These are phyloP conservation scores for Urophycis tenuis DNA, from an alignment of 2,797 vertebrate genomes.

Conservation along the genomic window DNA sequence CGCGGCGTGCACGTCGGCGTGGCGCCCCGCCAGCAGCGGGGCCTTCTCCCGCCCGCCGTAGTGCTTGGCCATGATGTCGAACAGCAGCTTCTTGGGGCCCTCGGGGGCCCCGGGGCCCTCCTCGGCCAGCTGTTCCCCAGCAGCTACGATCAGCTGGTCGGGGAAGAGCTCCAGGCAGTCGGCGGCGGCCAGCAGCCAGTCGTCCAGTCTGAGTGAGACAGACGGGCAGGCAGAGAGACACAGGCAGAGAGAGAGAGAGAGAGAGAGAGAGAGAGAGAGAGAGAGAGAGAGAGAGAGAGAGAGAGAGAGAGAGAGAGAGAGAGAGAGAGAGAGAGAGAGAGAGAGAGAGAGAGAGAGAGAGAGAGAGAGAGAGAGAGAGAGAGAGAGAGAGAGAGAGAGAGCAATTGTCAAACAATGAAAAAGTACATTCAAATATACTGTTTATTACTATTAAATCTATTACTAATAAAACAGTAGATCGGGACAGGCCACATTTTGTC, in stretches of 20 bases:
- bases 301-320: no score
- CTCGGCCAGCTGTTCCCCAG: constrained; percentile 73
- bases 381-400: no score
- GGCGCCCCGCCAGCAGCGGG: constrained; percentile 70
- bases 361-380: no score
- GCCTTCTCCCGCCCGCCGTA: constrained; percentile 75
- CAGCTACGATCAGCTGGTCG: constrained; percentile 76
- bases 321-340: no score
- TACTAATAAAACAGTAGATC: no score
- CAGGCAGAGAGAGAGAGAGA: no score
- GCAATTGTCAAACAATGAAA: no score
- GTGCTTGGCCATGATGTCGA: constrained; percentile 78
- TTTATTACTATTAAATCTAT: no score
- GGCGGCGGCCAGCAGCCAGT: constrained; percentile 74
- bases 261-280: background rate
- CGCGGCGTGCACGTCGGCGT: constrained; percentile 70
- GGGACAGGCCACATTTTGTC: no score
- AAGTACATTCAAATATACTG: no score
- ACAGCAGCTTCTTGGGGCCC: constrained; percentile 75
- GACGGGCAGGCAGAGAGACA: background rate
- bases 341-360: no score
- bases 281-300: no score
- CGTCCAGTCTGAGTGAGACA: constrained; percentile 64
- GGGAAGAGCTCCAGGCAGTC: constrained; percentile 86
- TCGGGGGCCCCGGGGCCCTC: constrained; percentile 45